Conservation (phyloP, 2,888 invertebrate species). For the Diachrysia chrysitis region DNA sequence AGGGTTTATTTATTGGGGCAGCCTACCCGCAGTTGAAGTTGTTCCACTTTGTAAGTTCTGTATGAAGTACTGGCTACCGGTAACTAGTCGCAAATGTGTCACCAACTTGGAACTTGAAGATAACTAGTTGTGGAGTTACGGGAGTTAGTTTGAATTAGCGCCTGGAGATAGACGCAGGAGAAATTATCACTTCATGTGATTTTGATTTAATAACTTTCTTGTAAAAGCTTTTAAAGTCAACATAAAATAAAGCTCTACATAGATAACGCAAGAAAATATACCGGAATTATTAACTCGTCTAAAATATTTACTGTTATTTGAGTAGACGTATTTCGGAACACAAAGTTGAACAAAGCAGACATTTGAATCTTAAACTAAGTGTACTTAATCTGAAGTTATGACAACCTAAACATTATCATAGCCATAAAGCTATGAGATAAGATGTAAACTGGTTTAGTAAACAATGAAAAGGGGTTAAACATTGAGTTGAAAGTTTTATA, state of each 20-base stretch:
- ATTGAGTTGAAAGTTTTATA: background rate
- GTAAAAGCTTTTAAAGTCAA: background rate
- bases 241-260: background rate
- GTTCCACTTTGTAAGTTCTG: constrained; percentile 55
- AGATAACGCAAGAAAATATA: background rate
- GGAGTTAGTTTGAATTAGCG: constrained; percentile 50
- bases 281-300: background rate
- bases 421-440: constrained; percentile 3
- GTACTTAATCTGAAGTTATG: constrained; percentile 7
- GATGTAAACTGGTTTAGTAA: background rate
- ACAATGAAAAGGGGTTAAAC: constrained; percentile 5
- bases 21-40: constrained; percentile 55
- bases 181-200: constrained; percentile 1
- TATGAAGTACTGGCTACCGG: constrained; percentile 40
- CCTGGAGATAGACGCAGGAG: constrained; percentile 27
- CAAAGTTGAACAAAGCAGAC: constrained; percentile 2
- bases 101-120: constrained; percentile 56
- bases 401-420: constrained; percentile 6
- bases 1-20: constrained; percentile 42
- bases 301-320: background rate
- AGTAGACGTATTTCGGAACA: background rate
- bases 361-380: constrained; percentile 8
- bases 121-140: constrained; percentile 55
- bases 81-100: constrained; percentile 60
- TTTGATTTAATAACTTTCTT: background rate